Percentiles rank a stretch among this genome's conserved stretches.
phyloP scores from a whole-genome alignment of 2,888 invertebrate genomes.

The Ommatoiulus sabulosus region DNA sequence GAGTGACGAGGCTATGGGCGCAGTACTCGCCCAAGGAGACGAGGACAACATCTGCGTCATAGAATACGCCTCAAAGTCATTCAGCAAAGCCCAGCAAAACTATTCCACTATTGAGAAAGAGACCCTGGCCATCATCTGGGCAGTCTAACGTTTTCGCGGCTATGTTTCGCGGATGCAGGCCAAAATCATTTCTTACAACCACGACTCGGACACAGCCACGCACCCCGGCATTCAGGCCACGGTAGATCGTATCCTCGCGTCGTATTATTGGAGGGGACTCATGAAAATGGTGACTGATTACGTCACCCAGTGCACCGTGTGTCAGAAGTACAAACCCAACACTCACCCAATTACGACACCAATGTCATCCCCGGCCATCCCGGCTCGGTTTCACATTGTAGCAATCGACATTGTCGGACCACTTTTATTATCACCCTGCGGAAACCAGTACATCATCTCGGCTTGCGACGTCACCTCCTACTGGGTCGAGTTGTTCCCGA shows the following conservation, averaged over 20 bases:
- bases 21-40: background rate
- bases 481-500: background rate
- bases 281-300: background rate
- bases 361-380: background rate
- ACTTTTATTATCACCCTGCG: background rate
- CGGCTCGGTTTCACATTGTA: background rate
- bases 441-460: background rate
- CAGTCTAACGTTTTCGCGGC: slow-evolving; percentile 61
- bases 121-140: slow-evolving; percentile 61
- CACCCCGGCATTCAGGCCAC: background rate
- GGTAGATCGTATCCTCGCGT: background rate
- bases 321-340: background rate
- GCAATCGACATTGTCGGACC: background rate
- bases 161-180: too few species aligned
- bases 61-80: slow-evolving; percentile 59
- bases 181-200: too few species aligned
- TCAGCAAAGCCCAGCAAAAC: slow-evolving; percentile 61
- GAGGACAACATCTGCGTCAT: slow-evolving; percentile 53
- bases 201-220: background rate
- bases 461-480: background rate
- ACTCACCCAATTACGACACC: background rate
- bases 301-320: background rate
- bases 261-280: background rate
- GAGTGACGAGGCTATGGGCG: background rate
- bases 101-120: slow-evolving; percentile 63